A percentile compares a stretch with the other conserved stretches of the same genome.
phyloP scores from a whole-genome alignment of 2,888 invertebrate species.

The Aspidapion aeneum region DNA sequence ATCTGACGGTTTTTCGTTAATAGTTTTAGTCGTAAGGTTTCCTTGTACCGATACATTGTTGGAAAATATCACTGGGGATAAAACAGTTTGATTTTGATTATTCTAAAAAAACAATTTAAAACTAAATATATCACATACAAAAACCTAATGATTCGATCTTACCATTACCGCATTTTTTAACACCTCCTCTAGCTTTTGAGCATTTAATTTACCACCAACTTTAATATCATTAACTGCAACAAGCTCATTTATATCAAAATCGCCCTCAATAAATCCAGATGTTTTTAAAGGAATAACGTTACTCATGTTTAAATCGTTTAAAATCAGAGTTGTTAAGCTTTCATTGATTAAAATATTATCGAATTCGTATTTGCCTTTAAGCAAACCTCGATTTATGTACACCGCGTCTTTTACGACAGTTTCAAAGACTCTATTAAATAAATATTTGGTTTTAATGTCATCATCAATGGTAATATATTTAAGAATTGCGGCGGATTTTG shows the following conservation, averaged over 20 bases:
- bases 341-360: slow-evolving; percentile 46
- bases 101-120: slow-evolving; percentile 27
- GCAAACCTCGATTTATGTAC: slow-evolving; percentile 44
- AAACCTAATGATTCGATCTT: slow-evolving; percentile 26
- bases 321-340: slow-evolving; percentile 42
- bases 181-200: slow-evolving; percentile 46
- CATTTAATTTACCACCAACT: slow-evolving; percentile 47
- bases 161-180: slow-evolving; percentile 54
- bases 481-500: slow-evolving; percentile 35
- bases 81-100: slow-evolving; percentile 44
- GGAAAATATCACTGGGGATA: slow-evolving; percentile 45
- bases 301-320: slow-evolving; percentile 50
- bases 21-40: slow-evolving; percentile 17
- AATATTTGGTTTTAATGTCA: slow-evolving; percentile 38
- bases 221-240: slow-evolving; percentile 34
- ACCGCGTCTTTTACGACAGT: slow-evolving; percentile 48
- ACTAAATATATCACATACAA: background rate
- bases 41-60: slow-evolving; percentile 41
- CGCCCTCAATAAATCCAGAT: slow-evolving; percentile 45
- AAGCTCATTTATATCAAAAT: slow-evolving; percentile 44
- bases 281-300: slow-evolving; percentile 49
- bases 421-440: slow-evolving; percentile 45
- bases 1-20: slow-evolving; percentile 46
- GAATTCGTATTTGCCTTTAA: slow-evolving; percentile 44
- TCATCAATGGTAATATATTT: slow-evolving; percentile 30